Conservation (phyloP, 2,888 invertebrate species). For the Seladonia tumulorum region DNA sequence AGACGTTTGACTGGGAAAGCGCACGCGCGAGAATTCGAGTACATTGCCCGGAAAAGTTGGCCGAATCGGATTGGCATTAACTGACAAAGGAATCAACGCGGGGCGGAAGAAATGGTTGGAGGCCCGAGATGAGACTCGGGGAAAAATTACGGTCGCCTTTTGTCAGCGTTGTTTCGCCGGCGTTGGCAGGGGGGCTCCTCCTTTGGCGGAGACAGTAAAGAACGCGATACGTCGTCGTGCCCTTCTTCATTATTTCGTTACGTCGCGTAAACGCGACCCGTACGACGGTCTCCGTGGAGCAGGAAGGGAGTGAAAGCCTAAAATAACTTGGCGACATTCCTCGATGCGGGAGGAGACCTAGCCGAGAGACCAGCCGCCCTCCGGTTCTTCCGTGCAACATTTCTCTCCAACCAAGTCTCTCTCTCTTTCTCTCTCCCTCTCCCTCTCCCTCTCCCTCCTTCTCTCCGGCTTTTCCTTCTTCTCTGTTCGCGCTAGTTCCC, state of each 20-base stretch:
- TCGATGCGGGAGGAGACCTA: constrained; percentile 49
- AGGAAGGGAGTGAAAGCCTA: constrained; percentile 69
- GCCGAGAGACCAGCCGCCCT: constrained; percentile 28
- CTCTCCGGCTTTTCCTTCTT: constrained; percentile 12
- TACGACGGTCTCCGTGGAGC: constrained; percentile 40
- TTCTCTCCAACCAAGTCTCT: constrained; percentile 3
- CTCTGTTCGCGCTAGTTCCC: neutral
- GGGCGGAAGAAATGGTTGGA: neutral
- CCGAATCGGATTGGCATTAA: neutral
- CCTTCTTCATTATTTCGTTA: constrained; percentile 77
- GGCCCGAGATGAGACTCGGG: neutral
- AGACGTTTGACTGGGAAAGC: neutral
- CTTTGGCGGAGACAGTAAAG: constrained; percentile 11
- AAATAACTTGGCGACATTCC: constrained; percentile 79
- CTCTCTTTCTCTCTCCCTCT: neutral
- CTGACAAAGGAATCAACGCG: neutral
- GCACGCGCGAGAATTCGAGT: neutral
- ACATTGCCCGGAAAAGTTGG: neutral
- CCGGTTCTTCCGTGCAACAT: constrained; percentile 47
- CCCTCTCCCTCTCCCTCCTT: neutral
- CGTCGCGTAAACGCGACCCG: constrained; percentile 71
- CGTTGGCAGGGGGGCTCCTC: constrained; percentile 25
- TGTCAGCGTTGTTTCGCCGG: neutral
- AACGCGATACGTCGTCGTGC: constrained; percentile 35
- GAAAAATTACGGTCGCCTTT: constrained; percentile 14